phyloP scores from a whole-genome alignment of 35 echinoderm and acorn worm species.

The Acanthaster planci region DNA sequence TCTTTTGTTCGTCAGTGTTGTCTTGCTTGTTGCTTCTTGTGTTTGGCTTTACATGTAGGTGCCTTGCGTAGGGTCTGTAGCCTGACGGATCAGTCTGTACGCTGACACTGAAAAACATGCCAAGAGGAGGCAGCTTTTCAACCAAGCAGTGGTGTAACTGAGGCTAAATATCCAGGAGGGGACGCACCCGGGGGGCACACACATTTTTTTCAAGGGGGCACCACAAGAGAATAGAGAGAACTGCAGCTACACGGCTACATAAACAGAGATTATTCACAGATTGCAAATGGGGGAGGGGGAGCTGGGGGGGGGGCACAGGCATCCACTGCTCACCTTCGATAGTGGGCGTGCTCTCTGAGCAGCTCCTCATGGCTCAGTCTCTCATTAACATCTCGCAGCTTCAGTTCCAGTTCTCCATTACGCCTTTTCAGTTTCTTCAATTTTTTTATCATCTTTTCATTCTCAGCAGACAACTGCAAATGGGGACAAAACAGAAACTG shows the following conservation, averaged over 20 bases:
- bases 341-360: constrained; percentile 58
- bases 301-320: background rate
- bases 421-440: constrained; percentile 87
- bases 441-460: constrained; percentile 71
- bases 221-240: background rate
- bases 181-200: background rate
- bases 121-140: background rate
- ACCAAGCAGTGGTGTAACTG: background rate
- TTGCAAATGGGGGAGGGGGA: constrained; percentile 9
- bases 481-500: background rate
- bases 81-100: constrained; percentile 75
- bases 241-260: background rate
- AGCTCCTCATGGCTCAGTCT: constrained; percentile 76
- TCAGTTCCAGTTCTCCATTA: constrained; percentile 70
- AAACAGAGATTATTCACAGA: background rate
- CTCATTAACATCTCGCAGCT: constrained; percentile 76
- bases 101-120: constrained; percentile 33
- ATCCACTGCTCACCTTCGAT: constrained; percentile 36
- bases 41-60: constrained; percentile 5
- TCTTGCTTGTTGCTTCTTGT: constrained; percentile 27
- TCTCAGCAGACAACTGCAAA: constrained; percentile 78
- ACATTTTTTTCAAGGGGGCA: background rate
- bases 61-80: constrained; percentile 46
- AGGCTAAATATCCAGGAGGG: background rate
- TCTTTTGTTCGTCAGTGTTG: constrained; percentile 68